These are phyloP conservation scores for Halichoerus grypus DNA, from an alignment of 2,113 vertebrate genomes.

Conservation along the genomic window DNA sequence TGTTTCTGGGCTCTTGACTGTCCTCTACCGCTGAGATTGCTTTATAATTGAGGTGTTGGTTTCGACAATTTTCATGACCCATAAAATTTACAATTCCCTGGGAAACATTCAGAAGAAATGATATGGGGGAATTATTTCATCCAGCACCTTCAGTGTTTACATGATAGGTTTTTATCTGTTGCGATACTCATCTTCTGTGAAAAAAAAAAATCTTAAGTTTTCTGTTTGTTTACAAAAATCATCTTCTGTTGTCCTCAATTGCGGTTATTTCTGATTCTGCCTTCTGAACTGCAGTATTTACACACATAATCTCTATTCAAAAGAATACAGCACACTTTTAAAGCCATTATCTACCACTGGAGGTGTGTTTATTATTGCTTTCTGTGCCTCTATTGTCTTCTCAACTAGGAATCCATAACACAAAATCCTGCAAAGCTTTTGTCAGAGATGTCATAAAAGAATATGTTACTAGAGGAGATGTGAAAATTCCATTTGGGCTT, in stretches of 20 bases:
- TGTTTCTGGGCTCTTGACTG: not conserved
- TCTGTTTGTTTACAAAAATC: conserved; percentile 65
- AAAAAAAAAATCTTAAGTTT: not conserved
- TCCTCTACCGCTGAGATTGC: not conserved
- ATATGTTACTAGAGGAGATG: conserved; percentile 36
- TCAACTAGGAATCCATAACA: conserved; percentile 68
- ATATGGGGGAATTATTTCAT: conserved; percentile 42
- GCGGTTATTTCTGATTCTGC: conserved; percentile 54
- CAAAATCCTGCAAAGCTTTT: conserved; percentile 59
- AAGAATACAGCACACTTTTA: conserved; percentile 34
- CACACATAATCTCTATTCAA: conserved; percentile 66
- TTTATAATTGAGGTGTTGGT: conserved; percentile 56
- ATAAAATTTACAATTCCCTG: conserved; percentile 65
- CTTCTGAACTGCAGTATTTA: conserved; percentile 63
- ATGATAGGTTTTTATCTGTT: conserved; percentile 14
- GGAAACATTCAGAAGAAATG: conserved; percentile 27
- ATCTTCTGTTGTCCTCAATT: conserved; percentile 13
- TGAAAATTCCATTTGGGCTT: conserved; percentile 73
- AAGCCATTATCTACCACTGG: conserved; percentile 51
- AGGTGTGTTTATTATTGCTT: conserved; percentile 63
- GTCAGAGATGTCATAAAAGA: conserved; percentile 69
- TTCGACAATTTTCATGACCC: conserved; percentile 50
- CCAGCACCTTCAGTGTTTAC: not conserved
- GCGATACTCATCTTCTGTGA: not conserved
- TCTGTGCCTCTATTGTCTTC: conserved; percentile 61